A percentile compares a stretch with the other conserved stretches of the same genome.
Evolutionary conservation across 2,888 invertebrate genomes (phyloP).

Genomic region (Drosophila multiciliata): DNA sequence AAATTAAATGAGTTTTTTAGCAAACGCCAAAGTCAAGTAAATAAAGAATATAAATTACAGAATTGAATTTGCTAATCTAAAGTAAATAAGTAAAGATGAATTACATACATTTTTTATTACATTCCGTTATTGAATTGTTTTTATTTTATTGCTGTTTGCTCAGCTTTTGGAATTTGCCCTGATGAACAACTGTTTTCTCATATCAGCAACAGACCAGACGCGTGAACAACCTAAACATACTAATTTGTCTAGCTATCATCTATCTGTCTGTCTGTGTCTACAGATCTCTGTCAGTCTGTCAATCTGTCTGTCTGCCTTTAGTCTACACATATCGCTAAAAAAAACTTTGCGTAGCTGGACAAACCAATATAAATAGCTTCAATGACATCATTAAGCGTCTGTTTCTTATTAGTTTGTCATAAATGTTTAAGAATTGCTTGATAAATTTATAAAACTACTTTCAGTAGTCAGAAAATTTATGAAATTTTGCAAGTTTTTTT

Average conservation of each 20-base stretch:
- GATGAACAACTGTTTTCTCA: conserved; percentile 13
- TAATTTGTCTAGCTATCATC: conserved; percentile 10
- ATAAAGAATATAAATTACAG: neutral
- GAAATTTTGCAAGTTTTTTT: neutral
- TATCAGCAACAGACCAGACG: conserved; percentile 24
- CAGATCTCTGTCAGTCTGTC: conserved; percentile 12
- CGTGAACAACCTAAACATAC: conserved; percentile 42
- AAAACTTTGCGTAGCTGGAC: neutral
- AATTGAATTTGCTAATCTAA: neutral
- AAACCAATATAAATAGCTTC: conserved; percentile 1
- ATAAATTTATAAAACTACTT: neutral
- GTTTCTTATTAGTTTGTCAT: conserved; percentile 19
- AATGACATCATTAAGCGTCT: conserved; percentile 47
- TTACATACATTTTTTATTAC: neutral
- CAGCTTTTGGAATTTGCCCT: conserved; percentile 46
- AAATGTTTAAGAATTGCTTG: neutral
- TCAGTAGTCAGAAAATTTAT: neutral
- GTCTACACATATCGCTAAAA: neutral
- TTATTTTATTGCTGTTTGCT: conserved; percentile 2
- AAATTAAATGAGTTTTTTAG: neutral
- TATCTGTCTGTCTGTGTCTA: conserved; percentile 6
- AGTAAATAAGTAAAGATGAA: neutral
- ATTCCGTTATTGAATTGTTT: neutral
- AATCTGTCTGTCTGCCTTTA: neutral
- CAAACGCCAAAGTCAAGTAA: neutral